Evolutionary conservation across 2,888 invertebrate genomes (phyloP).

Genomic region (Dryobota labecula): DNA sequence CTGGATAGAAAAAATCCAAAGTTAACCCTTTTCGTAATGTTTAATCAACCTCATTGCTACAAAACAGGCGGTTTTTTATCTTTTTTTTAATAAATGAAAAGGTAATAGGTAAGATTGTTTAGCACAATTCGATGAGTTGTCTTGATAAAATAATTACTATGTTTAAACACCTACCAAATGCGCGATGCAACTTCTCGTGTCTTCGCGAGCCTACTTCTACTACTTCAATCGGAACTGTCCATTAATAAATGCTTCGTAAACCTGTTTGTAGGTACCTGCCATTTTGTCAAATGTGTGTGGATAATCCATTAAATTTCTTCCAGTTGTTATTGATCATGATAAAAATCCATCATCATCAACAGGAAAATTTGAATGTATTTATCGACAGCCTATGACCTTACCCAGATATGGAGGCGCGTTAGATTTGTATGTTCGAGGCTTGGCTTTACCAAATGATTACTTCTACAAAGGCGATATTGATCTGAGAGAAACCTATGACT

Average conservation of each 20-base stretch:
- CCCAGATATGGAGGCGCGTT: constrained; percentile 74
- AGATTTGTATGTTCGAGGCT: constrained; percentile 79
- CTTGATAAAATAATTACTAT: too few species aligned
- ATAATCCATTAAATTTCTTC: constrained; percentile 63
- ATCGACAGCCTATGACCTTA: constrained; percentile 81
- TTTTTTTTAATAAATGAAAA: too few species aligned
- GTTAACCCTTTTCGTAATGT: too few species aligned
- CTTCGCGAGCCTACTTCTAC: too few species aligned
- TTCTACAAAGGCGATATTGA: constrained; percentile 80
- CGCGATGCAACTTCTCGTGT: too few species aligned
- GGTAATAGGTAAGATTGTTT: too few species aligned
- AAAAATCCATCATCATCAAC: constrained; percentile 84
- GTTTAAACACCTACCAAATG: too few species aligned
- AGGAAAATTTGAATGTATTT: constrained; percentile 91
- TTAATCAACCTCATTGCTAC: too few species aligned
- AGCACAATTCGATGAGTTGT: too few species aligned
- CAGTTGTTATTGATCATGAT: constrained; percentile 89
- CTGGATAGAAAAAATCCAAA: too few species aligned
- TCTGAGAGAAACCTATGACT: constrained; percentile 69
- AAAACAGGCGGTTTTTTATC: too few species aligned
- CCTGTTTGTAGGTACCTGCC: not conserved
- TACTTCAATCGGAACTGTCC: not conserved
- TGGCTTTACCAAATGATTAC: constrained; percentile 77
- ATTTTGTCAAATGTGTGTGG: not conserved
- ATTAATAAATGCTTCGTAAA: constrained; percentile 2